Conservation (phyloP, 2,113 vertebrate genomes). For the Percopsis transmontana region DNA sequence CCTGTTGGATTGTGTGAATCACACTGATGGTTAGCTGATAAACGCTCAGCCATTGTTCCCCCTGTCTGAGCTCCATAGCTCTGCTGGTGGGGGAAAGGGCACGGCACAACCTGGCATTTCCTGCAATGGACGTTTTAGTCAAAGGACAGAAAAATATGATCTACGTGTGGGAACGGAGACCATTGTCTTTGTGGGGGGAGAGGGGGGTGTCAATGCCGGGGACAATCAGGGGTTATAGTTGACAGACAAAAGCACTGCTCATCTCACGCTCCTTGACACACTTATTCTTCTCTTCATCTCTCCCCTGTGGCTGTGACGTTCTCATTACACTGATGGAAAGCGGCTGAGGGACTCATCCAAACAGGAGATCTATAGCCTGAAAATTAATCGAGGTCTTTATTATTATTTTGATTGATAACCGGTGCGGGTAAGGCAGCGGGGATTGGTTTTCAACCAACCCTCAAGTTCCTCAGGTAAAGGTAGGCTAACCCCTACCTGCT, state of each 20-base stretch:
- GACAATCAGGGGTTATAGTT: conserved; percentile 52
- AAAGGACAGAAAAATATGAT: conserved; percentile 71
- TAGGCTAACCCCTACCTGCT: too few relatives aligned
- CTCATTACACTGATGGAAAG: conserved; percentile 62
- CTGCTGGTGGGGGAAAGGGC: conserved; percentile 68
- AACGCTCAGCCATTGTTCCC: conserved; percentile 66
- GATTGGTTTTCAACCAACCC: background rate
- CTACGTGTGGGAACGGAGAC: conserved; percentile 37
- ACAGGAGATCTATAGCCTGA: conserved; percentile 33
- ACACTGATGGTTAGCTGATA: conserved; percentile 61
- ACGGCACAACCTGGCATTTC: conserved; percentile 70
- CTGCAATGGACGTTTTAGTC: conserved; percentile 74
- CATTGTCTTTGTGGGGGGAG: conserved; percentile 57
- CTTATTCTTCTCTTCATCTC: conserved; percentile 55
- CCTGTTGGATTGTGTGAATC: conserved; percentile 56
- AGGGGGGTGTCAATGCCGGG: conserved; percentile 46
- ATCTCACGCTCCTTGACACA: conserved; percentile 69
- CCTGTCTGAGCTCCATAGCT: conserved; percentile 63
- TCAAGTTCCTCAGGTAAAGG: background rate
- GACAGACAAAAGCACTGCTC: conserved; percentile 67
- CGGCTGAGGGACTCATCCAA: conserved; percentile 19
- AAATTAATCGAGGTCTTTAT: conserved; percentile 14
- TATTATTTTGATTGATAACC: conserved; percentile 31
- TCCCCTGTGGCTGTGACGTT: conserved; percentile 60
- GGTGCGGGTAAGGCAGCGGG: background rate